Conservation (phyloP, 2,888 invertebrate species). For the Dolomedes plantarius region DNA sequence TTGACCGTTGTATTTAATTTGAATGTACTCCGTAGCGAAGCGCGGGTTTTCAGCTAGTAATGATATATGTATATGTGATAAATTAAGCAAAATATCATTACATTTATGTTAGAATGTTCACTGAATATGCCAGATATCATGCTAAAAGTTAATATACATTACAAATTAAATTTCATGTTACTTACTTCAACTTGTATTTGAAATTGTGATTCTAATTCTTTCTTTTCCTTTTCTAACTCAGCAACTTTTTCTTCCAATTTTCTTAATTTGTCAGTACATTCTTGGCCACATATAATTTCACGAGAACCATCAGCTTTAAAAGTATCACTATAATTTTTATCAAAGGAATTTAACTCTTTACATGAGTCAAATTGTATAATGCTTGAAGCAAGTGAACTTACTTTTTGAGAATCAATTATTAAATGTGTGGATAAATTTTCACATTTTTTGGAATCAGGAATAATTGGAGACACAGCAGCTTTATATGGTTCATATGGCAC, state of each 20-base stretch:
- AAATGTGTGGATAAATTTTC: background rate
- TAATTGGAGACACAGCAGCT: slow-evolving; percentile 88
- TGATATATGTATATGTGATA: too few relatives aligned
- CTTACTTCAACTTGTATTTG: slow-evolving; percentile 88
- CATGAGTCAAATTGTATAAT: slow-evolving; percentile 13
- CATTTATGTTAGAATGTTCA: too few relatives aligned
- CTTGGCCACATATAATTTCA: background rate
- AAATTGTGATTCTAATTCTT: slow-evolving; percentile 86
- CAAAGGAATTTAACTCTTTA: background rate
- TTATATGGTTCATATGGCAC: slow-evolving; percentile 93
- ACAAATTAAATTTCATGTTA: too few relatives aligned
- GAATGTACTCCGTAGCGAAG: too few relatives aligned
- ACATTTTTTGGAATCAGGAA: slow-evolving; percentile 77
- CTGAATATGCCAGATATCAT: too few relatives aligned
- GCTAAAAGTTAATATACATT: too few relatives aligned
- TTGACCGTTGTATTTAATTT: too few relatives aligned
- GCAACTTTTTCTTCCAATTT: slow-evolving; percentile 81
- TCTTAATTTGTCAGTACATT: background rate
- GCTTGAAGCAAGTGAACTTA: slow-evolving; percentile 40
- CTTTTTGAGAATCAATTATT: slow-evolving; percentile 37
- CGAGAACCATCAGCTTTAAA: background rate
- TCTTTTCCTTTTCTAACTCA: slow-evolving; percentile 83
- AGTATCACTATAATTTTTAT: background rate
- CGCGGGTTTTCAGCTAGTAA: too few relatives aligned
- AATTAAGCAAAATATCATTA: too few relatives aligned